Conservation (phyloP, 2,797 vertebrate species). For the Labroides dimidiatus region DNA sequence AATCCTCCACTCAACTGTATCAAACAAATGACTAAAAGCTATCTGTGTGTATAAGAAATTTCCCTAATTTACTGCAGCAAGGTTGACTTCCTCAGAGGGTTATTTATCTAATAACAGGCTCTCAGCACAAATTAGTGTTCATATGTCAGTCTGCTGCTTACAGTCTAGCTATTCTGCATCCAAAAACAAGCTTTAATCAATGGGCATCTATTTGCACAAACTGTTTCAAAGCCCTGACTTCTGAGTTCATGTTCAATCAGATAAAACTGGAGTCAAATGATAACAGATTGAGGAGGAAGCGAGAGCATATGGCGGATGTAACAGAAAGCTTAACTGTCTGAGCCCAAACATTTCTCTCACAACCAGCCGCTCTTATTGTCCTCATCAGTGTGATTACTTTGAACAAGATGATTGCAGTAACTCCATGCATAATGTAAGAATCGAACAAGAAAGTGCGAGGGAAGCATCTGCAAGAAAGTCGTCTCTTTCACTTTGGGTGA, state of each 20-base stretch:
- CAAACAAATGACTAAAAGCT: slow-evolving; percentile 29
- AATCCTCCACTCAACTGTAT: slow-evolving; percentile 21
- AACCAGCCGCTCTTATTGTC: slow-evolving; percentile 37
- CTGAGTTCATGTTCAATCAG: slow-evolving; percentile 32
- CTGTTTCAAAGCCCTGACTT: slow-evolving; percentile 7
- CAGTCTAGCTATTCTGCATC: slow-evolving; percentile 18
- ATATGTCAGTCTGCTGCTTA: slow-evolving; percentile 22
- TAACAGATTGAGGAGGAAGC: slow-evolving; percentile 33
- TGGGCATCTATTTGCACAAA: not conserved
- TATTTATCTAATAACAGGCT: slow-evolving; percentile 54
- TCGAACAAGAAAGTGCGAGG: slow-evolving; percentile 7
- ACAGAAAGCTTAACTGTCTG: not conserved
- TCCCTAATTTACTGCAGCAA: slow-evolving; percentile 33
- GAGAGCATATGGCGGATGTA: slow-evolving; percentile 35
- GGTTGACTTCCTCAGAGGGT: slow-evolving; percentile 32
- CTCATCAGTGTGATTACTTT: slow-evolving; percentile 54
- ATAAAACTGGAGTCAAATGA: slow-evolving; percentile 25
- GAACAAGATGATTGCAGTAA: slow-evolving; percentile 41
- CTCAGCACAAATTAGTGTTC: slow-evolving; percentile 43
- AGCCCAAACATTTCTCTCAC: slow-evolving; percentile 37
- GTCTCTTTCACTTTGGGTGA: slow-evolving; percentile 43
- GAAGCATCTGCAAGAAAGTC: slow-evolving; percentile 18
- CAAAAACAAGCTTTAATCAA: slow-evolving; percentile 13
- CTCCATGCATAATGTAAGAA: slow-evolving; percentile 40
- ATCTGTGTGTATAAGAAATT: slow-evolving; percentile 36